Conservation (phyloP, 2,888 invertebrate genomes). For the Frankliniella intonsa region DNA sequence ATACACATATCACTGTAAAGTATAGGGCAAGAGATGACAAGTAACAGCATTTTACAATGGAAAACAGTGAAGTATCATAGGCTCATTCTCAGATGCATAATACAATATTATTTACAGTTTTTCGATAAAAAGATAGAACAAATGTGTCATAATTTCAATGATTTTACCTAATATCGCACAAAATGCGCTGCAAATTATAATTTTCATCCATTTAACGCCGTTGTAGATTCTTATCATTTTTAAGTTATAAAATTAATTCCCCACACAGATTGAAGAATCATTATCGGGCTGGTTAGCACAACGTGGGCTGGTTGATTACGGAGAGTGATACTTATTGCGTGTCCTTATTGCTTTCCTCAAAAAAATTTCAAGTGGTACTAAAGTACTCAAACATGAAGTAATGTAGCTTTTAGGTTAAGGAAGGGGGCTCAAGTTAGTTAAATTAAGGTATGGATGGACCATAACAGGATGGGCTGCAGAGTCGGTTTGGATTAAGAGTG, state of each 20-base stretch:
- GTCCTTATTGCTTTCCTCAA: background rate
- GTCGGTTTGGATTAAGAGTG: background rate
- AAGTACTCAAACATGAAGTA: background rate
- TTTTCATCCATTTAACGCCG: conserved; percentile 11
- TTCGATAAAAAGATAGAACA: background rate
- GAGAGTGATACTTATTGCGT: background rate
- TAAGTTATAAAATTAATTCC: background rate
- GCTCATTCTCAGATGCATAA: background rate
- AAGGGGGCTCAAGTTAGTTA: background rate
- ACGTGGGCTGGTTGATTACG: background rate
- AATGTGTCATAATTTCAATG: background rate
- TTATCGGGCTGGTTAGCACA: background rate
- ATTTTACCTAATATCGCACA: background rate
- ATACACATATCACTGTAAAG: conserved; percentile 47
- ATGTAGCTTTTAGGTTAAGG: background rate
- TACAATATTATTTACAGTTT: background rate
- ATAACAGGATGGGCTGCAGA: background rate
- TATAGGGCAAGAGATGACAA: conserved; percentile 25
- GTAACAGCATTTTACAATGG: background rate
- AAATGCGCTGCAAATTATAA: background rate
- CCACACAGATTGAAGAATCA: background rate
- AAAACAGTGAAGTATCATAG: background rate
- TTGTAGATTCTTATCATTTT: conserved; percentile 1
- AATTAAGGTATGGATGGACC: background rate
- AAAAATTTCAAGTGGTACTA: background rate